Evolutionary conservation across 2,888 invertebrate genomes (phyloP), one percentile per base, ranked within the genome.

Genomic region (Ophonus ardosiacus): DNA sequence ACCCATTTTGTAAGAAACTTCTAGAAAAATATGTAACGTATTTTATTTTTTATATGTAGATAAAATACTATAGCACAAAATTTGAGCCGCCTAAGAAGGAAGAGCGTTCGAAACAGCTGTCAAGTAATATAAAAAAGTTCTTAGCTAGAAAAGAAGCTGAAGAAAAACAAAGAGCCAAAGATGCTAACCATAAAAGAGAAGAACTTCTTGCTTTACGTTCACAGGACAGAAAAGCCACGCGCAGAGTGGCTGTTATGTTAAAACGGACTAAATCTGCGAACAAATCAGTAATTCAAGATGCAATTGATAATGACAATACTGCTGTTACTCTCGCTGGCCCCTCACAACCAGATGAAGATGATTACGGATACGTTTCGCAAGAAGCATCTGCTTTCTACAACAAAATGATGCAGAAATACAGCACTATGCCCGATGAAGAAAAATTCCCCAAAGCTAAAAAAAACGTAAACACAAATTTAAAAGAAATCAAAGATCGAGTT

Each of bases 241-340:
- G 90, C 15, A 87, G 92, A 7, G 91, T 92, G 5, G 91, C 89
- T 88, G 91, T 90, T 87, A 93, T 91, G 93, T 92, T 97, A 59
- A 97, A 97, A 92, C 94, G 97, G 0, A 97, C 97, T 7, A 98
- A 97, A 91, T 96, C 97, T 6, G 97, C 97, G 0, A 97, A 97
- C 90, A 97, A 97, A 89, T 95, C 97, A 2, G 97, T 96, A 0
- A 91, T 97, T 86, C 95, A 94, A 63, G 97, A 97, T 93, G 97
- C 97, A 0, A 92, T 95, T 24, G 96, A 97, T 88, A 93, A 93
- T 87, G 94, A 95, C 40, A 95, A 96, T 87, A 96, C 96, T 13
- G 95, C 96, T 3, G 93, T 96, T 4, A 96, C 96, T 0, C 91
- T 94, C 51, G 93, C 94, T 76, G 96, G 96, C 0, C 94, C 95